Evolutionary conservation across 2,888 invertebrate species (phyloP), one percentile per base, ranked within the genome.

Genomic region (Orthosia incerta): DNA sequence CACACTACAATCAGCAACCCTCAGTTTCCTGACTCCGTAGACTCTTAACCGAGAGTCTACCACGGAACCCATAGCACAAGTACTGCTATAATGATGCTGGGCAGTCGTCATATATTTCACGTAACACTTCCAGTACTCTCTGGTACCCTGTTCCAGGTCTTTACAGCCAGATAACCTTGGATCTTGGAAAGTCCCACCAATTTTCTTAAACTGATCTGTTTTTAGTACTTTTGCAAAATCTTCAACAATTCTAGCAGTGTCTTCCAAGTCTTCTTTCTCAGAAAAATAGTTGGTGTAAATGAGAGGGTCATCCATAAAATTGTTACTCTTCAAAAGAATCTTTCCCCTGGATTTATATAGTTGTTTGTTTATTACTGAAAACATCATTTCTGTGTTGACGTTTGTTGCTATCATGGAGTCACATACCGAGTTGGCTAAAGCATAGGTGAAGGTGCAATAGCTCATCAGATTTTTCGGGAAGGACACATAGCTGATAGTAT

Each of bases 291-390:
- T 89, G 1, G 87, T 85, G 60, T 87, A 84, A 23, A 94, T 88
- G 5, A 86, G n/a, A 0, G 92, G 89, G 1, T 79, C 57, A 18
- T 90, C 90, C 23, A 86, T 80, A 4, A 91, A 92, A 67, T 93
- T 75, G 1, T 76, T 86, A 62, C 88, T 93, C 64, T 78, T 87
- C 13, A 94, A 75, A 51, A 75, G 83, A 4, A 94, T 81, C 46
- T 71, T 80, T 13, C 95, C 95, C 79, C 88, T 89, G 0, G 92
- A 91, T 69, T 89, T 74, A 0, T 89, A 92, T 57, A 89, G 88
- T 45, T 93, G 74, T 18, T 89, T 83, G 9, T 86, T 84, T 11
- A 93, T 64, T 1, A 90, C 46, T 0, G 90, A 50, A 53, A 90
- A 90, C 45, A 93, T 70, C 18, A 80, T 86, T 23, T 92, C 89